Evolutionary conservation across 2,113 vertebrate species (phyloP).

Genomic region (Acanthisitta chloris): DNA sequence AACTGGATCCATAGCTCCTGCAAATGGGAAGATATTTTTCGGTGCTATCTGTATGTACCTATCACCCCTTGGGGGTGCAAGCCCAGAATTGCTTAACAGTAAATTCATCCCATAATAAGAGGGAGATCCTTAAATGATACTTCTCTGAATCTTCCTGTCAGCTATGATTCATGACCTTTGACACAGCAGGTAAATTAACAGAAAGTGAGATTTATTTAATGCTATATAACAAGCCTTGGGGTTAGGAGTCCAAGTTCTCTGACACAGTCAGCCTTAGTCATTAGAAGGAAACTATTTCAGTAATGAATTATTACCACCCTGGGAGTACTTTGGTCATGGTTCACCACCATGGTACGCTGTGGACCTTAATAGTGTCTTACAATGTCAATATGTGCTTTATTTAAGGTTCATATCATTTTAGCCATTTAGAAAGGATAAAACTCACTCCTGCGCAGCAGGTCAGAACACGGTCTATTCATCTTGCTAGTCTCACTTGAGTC

Average conservation of each 20-base stretch:
- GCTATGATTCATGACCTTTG: not conserved
- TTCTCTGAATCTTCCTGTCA: not conserved
- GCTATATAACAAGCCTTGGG: not conserved
- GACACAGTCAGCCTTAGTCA: constrained; percentile 25
- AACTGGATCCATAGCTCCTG: not conserved
- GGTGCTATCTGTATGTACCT: not conserved
- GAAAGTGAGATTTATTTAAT: constrained; percentile 34
- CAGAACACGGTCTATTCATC: constrained; percentile 25
- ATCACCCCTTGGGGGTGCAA: not conserved
- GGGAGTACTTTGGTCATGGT: constrained; percentile 45
- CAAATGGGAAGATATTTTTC: not conserved
- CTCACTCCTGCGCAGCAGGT: not conserved
- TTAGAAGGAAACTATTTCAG: constrained; percentile 27
- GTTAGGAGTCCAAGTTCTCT: constrained; percentile 28
- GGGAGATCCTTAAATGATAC: not conserved
- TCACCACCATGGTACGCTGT: constrained; percentile 4
- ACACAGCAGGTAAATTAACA: not conserved
- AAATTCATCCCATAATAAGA: not conserved
- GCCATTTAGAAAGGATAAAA: constrained; percentile 10
- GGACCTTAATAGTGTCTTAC: constrained; percentile 43
- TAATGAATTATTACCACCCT: constrained; percentile 24
- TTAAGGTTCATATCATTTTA: not conserved
- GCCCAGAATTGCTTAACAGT: not conserved
- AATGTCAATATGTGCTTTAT: constrained; percentile 55
- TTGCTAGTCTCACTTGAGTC: constrained; percentile 2